Base-by-base conservation (phyloP, 2,113 vertebrate genomes). In the Mormoops blainvillei region DNA sequence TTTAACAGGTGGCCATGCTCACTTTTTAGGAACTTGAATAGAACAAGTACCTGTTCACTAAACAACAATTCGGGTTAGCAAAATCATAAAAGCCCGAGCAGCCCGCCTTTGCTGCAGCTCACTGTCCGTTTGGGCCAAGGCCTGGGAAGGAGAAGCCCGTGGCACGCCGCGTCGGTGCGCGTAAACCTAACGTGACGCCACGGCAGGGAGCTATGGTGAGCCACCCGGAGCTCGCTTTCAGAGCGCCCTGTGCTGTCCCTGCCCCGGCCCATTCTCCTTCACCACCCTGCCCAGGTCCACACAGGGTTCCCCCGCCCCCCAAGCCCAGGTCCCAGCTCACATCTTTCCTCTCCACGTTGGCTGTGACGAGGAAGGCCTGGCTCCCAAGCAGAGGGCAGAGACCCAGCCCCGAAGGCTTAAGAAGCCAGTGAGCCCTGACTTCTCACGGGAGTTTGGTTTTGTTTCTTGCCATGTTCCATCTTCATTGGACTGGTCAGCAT, bases 1-100 rank as follows among this genome's bases (percentile, higher is more conserved):
- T 84, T 76, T 58, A 38, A 41, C 2, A 56, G 65, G 86, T 19
- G 5, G 4, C 56, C 48, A 36, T 1, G 54, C 18, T 93, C 8
- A 73, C 48, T 61, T 96, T 95, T 73, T 52, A 90, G 50, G 41
- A 28, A 87, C 41, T 10, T 43, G 31, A 93, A n/a, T 73, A 43
- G 91, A 86, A 61, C 36, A 7, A 2, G 54, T 80, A 63, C 81
- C 45, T 70, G 45, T 61, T 86, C 15, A 38, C n/a, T 5, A 41
- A 73, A 14, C 2, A 26, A 33, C 41, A 80, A 63, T 45, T 36
- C 33, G 56, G 68, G 19, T 28, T 74, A 70, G 87, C 56, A 58
- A 80, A 92, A 68, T 48, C 61, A 74, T 45, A 76, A 77, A 86
- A 86, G 45, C 36, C 68, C 0, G 0, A 52, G 43, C 3, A 45